Conservation (phyloP, 2,797 vertebrate genomes). For the Netta rufina region DNA sequence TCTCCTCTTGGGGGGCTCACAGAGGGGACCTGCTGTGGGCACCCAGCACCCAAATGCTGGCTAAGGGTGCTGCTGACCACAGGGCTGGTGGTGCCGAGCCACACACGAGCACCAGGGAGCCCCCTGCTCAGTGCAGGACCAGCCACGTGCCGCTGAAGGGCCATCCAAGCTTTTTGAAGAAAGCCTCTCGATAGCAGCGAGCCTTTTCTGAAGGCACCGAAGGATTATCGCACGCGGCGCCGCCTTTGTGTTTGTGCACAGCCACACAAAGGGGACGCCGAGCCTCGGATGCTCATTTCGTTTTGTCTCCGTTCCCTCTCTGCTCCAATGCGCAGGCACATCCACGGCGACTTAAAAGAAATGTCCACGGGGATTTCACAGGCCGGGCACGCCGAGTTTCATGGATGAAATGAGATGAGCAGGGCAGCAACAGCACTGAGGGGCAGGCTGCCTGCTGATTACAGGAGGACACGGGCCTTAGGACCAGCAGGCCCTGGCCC, state of each 20-base stretch:
- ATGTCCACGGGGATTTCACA: not conserved
- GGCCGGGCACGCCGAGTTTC: not conserved
- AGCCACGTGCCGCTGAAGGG: not conserved
- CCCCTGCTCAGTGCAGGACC: not conserved
- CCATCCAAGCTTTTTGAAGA: not conserved
- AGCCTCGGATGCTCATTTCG: not conserved
- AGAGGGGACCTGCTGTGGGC: not conserved
- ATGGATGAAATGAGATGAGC: not conserved
- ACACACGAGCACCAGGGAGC: not conserved
- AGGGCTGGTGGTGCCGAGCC: rapidly evolving
- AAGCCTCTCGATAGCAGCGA: not conserved
- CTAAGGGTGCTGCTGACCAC: not conserved
- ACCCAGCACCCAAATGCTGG: rapidly evolving
- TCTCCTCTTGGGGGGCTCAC: not conserved
- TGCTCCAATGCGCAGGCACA: not conserved
- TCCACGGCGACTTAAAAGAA: not conserved
- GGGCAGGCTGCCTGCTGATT: not conserved
- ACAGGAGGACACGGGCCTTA: not conserved
- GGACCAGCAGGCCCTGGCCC: not conserved
- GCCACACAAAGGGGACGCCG: not conserved
- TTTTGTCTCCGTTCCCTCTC: not conserved
- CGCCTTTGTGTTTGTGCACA: not conserved
- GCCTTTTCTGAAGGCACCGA: not conserved
- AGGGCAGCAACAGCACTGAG: not conserved
- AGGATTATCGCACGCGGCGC: not conserved